Evolutionary conservation across 2,113 vertebrate species (phyloP).

Genomic region (Prionailurus viverrinus): DNA sequence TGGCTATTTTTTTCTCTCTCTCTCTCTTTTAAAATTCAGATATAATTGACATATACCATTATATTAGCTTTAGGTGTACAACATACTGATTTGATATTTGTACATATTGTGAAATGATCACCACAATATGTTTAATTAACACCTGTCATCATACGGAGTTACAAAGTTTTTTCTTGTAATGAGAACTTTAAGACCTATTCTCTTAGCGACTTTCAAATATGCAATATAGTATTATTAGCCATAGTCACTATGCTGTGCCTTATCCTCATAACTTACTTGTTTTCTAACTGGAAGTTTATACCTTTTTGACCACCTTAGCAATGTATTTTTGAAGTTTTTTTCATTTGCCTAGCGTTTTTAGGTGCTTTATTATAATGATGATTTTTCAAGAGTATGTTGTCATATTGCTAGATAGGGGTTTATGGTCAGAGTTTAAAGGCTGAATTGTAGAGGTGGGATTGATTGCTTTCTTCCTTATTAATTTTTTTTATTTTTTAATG

Average conservation of each 20-base stretch:
- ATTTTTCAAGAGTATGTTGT: conserved; percentile 19
- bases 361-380: not conserved
- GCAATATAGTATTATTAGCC: not conserved
- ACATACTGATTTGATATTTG: not conserved
- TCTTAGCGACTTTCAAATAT: not conserved
- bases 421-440: conserved; percentile 13
- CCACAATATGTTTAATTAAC: not conserved
- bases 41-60: not conserved
- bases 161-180: not conserved
- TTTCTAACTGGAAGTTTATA: not conserved
- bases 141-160: not conserved
- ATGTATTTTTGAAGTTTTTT: not conserved
- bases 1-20: not conserved
- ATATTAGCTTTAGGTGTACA: not conserved
- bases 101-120: not conserved
- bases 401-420: not conserved
- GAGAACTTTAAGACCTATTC: not conserved
- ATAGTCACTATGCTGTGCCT: not conserved
- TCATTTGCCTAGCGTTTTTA: not conserved
- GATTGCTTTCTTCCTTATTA: not conserved
- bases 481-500: not conserved
- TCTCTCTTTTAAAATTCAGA: not conserved
- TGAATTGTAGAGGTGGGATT: not conserved
- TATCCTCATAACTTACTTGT: not conserved
- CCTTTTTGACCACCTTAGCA: not conserved